Evolutionary conservation across 2,888 invertebrate species (phyloP).

Genomic region (Elgonia sp.): DNA sequence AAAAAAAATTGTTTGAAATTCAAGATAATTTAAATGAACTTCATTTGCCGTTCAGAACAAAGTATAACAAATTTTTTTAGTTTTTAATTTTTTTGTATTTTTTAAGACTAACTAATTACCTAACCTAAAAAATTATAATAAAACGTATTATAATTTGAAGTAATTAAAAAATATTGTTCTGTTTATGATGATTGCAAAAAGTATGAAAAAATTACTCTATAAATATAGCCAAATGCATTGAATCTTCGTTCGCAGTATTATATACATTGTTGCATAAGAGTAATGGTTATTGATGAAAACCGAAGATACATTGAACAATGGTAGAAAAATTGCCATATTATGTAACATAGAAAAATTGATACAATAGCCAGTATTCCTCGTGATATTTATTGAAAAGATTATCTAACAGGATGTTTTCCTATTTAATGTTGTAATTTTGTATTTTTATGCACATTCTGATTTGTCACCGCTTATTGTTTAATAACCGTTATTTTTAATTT

Average conservation of each 20-base stretch:
- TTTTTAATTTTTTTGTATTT: too few species aligned
- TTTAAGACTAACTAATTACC: too few species aligned
- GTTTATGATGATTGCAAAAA: too few species aligned
- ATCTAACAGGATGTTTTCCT: conserved; percentile 54
- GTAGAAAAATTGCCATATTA: conserved; percentile 50
- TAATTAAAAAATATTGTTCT: too few species aligned
- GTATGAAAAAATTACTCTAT: too few species aligned
- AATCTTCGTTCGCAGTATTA: conserved; percentile 28
- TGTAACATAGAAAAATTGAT: conserved; percentile 55
- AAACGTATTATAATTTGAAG: too few species aligned
- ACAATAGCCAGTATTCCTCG: conserved; percentile 52
- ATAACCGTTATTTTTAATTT: conserved; percentile 22
- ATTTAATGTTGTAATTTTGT: conserved; percentile 46
- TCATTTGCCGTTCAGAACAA: too few species aligned
- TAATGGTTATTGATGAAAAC: conserved; percentile 68
- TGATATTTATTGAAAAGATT: conserved; percentile 61
- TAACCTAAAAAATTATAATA: too few species aligned
- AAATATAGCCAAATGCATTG: neutral
- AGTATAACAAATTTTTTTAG: too few species aligned
- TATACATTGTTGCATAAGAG: conserved; percentile 56
- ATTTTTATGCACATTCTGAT: conserved; percentile 45
- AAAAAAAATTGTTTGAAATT: too few species aligned
- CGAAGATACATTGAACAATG: conserved; percentile 62
- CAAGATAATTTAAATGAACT: too few species aligned
- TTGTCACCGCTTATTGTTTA: conserved; percentile 48